Evolutionary conservation across 1,140 invertebrate genomes (phyloP), one percentile per base, ranked within the genome.

Genomic region (Limonius californicus): DNA sequence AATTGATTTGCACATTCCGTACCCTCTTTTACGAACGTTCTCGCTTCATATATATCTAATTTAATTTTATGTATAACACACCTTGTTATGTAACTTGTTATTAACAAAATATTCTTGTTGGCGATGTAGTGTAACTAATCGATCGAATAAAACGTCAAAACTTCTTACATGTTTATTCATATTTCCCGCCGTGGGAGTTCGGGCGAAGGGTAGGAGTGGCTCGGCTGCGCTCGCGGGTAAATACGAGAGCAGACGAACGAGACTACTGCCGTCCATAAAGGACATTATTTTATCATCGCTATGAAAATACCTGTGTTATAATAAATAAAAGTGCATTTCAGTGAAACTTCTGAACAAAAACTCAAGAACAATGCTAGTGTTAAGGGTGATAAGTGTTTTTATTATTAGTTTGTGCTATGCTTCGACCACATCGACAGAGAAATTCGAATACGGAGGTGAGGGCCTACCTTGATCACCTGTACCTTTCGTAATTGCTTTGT

Each of bases 231-330:
- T 50, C 45, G 45, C 11, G 20, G 4, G 15, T 50, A 50, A 50
- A 18, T 50, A 50, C 45, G 45, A 50, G 6, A 6, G 6, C 20
- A 18, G 20, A 50, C 45, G 42, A 45, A 45, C 16, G 16, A 18
- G 45, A 50, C 45, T 50, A 3, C 45, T 50, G 45, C 45, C 45
- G 45, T 50, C 45, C 45, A 50, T 50, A 50, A 50, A 50, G 45
- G 45, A 50, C 45, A 50, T 50, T 50, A 50, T 50, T 50, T 50
- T 50, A 50, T 50, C 45, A 50, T 50, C 45, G 45, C 45, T 50
- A 50, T 50, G 45, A 50, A 50, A 50, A 50, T 19, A 19, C 45
- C 45, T 21, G 45, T 18, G 15, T 50, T 50, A 50, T 50, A 50
- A 50, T 50, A 50, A 18, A 21, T 50, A 50, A 19, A 50, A 50